phyloP scores from a whole-genome alignment of 2,888 invertebrate genomes.

The Ormia ochracea region DNA sequence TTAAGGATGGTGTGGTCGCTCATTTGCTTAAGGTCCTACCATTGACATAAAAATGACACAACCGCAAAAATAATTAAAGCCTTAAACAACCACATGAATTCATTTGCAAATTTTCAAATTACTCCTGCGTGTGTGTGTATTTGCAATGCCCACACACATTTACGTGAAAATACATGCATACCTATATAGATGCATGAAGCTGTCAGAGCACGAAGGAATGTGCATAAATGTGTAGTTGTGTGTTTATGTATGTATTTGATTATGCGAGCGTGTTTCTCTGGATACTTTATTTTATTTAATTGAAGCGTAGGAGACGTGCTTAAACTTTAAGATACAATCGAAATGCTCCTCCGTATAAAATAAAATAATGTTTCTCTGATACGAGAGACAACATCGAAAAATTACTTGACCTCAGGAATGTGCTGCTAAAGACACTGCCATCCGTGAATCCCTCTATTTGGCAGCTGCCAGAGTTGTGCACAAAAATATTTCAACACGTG shows the following conservation, averaged over 20 bases:
- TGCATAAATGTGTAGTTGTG: neutral
- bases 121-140: neutral
- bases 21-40: constrained; percentile 15
- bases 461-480: neutral
- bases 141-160: too few species aligned
- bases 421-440: constrained; percentile 33
- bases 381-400: constrained; percentile 12
- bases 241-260: neutral
- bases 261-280: constrained; percentile 2
- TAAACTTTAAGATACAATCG: constrained; percentile 17
- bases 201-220: neutral
- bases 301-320: constrained; percentile 31
- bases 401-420: constrained; percentile 47
- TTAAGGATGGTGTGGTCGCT: neutral
- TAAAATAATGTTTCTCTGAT: constrained; percentile 3
- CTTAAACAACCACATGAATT: constrained; percentile 52
- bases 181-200: too few species aligned
- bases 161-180: too few species aligned
- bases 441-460: constrained; percentile 5
- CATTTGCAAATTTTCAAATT: constrained; percentile 7
- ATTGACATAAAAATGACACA: constrained; percentile 47
- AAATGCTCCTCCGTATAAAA: neutral
- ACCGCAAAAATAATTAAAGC: constrained; percentile 61
- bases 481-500: too few species aligned
- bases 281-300: constrained; percentile 22